phyloP scores from a whole-genome alignment of 2,888 invertebrate genomes.

The Oeneis ivallda region DNA sequence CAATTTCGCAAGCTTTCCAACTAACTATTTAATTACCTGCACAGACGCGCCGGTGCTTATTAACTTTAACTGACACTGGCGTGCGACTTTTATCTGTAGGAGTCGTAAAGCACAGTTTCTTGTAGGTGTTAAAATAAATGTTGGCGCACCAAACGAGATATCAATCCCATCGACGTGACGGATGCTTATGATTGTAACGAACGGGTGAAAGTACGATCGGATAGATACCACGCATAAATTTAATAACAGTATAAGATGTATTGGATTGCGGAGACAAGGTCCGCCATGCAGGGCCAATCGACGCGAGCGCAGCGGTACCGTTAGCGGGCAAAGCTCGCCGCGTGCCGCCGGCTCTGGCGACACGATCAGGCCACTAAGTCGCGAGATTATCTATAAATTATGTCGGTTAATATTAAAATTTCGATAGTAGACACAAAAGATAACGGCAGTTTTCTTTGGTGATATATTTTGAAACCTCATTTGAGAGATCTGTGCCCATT shows the following conservation, averaged over 20 bases:
- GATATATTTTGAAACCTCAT: background rate
- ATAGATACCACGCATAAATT: slow-evolving; percentile 65
- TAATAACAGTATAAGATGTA: slow-evolving; percentile 78
- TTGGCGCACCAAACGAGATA: slow-evolving; percentile 55
- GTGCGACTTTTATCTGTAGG: slow-evolving; percentile 21
- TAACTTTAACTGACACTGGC: slow-evolving; percentile 24
- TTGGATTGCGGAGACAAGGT: slow-evolving; percentile 71
- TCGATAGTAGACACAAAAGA: slow-evolving; percentile 22
- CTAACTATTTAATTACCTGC: slow-evolving; percentile 43
- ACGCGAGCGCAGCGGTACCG: slow-evolving; percentile 59
- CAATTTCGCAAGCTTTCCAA: slow-evolving; percentile 47
- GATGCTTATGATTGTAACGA: slow-evolving; percentile 67
- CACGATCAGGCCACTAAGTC: slow-evolving; percentile 62
- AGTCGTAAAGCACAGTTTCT: slow-evolving; percentile 19
- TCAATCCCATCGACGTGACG: slow-evolving; percentile 63
- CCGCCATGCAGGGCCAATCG: slow-evolving; percentile 70
- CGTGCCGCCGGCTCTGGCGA: slow-evolving; percentile 49
- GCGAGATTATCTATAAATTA: slow-evolving; percentile 63
- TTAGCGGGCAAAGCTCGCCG: slow-evolving; percentile 54
- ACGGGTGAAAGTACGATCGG: slow-evolving; percentile 70
- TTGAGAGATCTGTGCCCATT: no score
- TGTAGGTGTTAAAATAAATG: slow-evolving; percentile 57
- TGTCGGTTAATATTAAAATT: slow-evolving; percentile 43
- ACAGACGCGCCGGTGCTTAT: slow-evolving; percentile 26
- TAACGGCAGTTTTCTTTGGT: slow-evolving; percentile 20